phyloP scores from a whole-genome alignment of 1,140 invertebrate genomes.

The Halictus rubicundus region DNA sequence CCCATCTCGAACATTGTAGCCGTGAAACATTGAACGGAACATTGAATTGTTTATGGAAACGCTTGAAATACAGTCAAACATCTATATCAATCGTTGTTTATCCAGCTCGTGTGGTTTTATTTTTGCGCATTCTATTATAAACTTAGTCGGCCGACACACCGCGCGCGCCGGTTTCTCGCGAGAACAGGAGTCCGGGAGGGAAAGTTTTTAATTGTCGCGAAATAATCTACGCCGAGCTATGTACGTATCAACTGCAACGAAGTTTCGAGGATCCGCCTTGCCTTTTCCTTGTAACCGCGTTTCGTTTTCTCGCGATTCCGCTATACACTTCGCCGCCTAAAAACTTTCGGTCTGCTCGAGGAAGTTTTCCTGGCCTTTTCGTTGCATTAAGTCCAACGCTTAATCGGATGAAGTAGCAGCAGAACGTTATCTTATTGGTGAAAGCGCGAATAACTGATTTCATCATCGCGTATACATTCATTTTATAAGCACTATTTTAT shows the following conservation, averaged over 20 bases:
- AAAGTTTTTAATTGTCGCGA: conserved; percentile 58
- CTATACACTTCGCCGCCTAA: conserved; percentile 5
- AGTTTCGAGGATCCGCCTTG: conserved; percentile 36
- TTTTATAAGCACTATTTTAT: not conserved
- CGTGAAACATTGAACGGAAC: too few species aligned
- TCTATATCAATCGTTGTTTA: too few species aligned
- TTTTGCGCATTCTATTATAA: conserved; percentile 26
- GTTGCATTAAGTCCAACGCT: not conserved
- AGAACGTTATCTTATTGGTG: not conserved
- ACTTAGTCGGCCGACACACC: conserved; percentile 25
- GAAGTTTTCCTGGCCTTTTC: conserved; percentile 15
- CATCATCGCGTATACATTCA: not conserved
- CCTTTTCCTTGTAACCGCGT: conserved; percentile 25
- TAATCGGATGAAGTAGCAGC: not conserved
- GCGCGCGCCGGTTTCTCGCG: conserved; percentile 31
- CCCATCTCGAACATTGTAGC: too few species aligned
- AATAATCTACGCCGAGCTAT: conserved; percentile 46
- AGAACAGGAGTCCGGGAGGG: conserved; percentile 33
- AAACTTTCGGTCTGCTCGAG: conserved; percentile 1
- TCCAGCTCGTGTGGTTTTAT: not conserved
- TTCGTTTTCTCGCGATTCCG: conserved; percentile 23
- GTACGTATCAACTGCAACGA: conserved; percentile 52
- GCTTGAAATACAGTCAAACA: too few species aligned
- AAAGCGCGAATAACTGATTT: not conserved
- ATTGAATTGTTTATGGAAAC: too few species aligned